A percentile compares a stretch with the other conserved stretches of the same genome.
Evolutionary conservation across 2,797 vertebrate genomes (phyloP).

Genomic region (Knipowitschia caucasica): DNA sequence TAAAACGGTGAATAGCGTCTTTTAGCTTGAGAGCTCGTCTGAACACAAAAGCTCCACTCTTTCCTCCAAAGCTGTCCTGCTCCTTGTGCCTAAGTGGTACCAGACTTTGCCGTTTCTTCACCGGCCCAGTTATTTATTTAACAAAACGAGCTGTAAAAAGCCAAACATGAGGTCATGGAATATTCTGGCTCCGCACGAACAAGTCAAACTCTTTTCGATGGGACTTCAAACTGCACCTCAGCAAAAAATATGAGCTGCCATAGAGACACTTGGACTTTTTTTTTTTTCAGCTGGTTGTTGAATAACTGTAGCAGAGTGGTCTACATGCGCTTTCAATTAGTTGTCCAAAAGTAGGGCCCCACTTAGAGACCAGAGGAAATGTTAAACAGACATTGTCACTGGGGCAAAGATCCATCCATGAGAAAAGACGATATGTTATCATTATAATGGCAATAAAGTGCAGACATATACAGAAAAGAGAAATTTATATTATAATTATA

Average conservation of each 20-base stretch:
- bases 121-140: conserved; percentile 76
- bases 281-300: conserved; percentile 47
- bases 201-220: conserved; percentile 66
- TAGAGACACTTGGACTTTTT: conserved; percentile 35
- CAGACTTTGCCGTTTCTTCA: conserved; percentile 71
- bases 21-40: conserved; percentile 41
- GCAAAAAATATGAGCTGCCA: conserved; percentile 70
- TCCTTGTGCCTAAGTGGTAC: conserved; percentile 68
- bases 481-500: conserved; percentile 47
- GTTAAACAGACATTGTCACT: conserved; percentile 73
- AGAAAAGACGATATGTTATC: conserved; percentile 54
- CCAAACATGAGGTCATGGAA: conserved; percentile 82
- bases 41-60: conserved; percentile 71
- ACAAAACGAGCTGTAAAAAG: conserved; percentile 74
- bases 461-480: conserved; percentile 47
- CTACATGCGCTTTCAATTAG: conserved; percentile 80
- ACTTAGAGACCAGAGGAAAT: conserved; percentile 68
- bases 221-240: conserved; percentile 71
- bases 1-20: conserved; percentile 44
- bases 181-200: conserved; percentile 69
- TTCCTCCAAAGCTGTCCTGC: conserved; percentile 63
- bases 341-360: conserved; percentile 64
- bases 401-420: conserved; percentile 65
- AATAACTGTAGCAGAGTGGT: conserved; percentile 64
- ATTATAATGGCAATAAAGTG: conserved; percentile 51